Percentiles rank a stretch among this genome's conserved stretches.
These are phyloP conservation scores for Mus musculus DNA, from an alignment of 2,113 vertebrate species.

Conservation along the genomic window GRCm39 chr7:110760501-110761000, in stretches of 20 bases:
- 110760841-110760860: no score
- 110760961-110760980: not conserved
- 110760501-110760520: not conserved
- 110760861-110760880: not conserved
- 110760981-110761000: not conserved
- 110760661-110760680: not conserved
- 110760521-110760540: not conserved
- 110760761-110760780: not conserved
- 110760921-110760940: no score
- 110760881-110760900: not conserved
- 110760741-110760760: not conserved
- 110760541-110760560: no score
- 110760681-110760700: not conserved
- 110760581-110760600: not conserved
- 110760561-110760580: not conserved
- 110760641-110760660: not conserved
- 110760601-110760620: not conserved
- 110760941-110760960: not conserved
- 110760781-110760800: not conserved
- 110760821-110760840: not conserved
- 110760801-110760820: not conserved
- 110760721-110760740: not conserved
- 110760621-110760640: not conserved
- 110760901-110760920: not conserved
- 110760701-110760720: not conserved